Base-by-base conservation (phyloP, 2,797 vertebrate species). In the Xyrichtys novacula region DNA sequence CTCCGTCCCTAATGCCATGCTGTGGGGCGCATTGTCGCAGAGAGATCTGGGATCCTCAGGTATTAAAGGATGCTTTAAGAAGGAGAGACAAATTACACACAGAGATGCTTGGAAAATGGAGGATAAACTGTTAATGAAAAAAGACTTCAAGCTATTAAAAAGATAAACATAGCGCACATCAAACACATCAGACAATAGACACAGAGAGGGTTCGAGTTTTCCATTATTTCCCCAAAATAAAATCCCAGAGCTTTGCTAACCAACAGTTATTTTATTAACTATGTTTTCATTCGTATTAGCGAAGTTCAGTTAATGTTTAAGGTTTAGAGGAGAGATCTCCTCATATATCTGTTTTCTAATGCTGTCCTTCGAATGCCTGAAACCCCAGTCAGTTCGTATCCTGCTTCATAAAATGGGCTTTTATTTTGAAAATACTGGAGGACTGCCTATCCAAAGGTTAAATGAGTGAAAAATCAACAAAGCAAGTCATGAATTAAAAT, bases 41-140 rank as follows among this genome's bases (percentile, higher is more conserved):
- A 74, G 50, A 49, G 43, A 74, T 74, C 20, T 25, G 38, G 32
- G 53, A 71, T 71, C 74, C 65, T 65, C 34, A 71, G 29, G 76
- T 73, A 54, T 67, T 61, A 65, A 70, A 65, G 67, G 20, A 52
- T 48, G 55, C 59, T 65, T 56, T 32, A 31, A 55, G 40, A 54
- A 11, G 19, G 12, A 31, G 66, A 62, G 32, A 31, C n/a, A 43
- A 34, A 64, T 25, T 36, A 36, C 61, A 40, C 31, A 39, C 5
- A 69, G 54, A 65, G 23, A 62, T 49, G 49, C 26, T 46, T 67
- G 63, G 23, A 50, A 69, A 79, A 54, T 19, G 15, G 43, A 43
- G 6, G 29, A 36, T 31, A 54, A 65, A 29, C 17, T 46, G 26
- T 50, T 29, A 55, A 61, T 68, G 15, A 56, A 60, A 62, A 39